Base-by-base conservation (phyloP, 2,113 vertebrate species). In the Lota lota region DNA sequence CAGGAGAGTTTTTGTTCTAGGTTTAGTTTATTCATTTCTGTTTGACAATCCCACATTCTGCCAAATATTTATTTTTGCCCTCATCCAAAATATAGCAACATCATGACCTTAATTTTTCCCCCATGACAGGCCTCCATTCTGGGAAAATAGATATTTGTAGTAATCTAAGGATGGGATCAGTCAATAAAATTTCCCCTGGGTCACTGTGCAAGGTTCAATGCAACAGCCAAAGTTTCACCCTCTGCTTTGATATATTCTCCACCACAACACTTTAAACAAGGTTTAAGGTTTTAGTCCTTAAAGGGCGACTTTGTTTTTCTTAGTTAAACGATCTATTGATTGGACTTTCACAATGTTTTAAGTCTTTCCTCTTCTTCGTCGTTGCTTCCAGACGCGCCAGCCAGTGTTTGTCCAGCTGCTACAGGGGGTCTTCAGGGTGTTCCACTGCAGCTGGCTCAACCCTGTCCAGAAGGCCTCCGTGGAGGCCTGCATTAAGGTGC, bases 401-500 rank as follows among this genome's bases (percentile, higher is more conserved):
- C 97, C 97, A 0, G 97, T 99, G 51, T 99, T 99, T 19, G 97
- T 99, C 0, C 97, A 99, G 74, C 86, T 99, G 73, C 89, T 99
- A 64, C 97, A 99, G 80, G 97, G 97, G 0, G 97, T 98, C 51
- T 99, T 99, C 87, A 87, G 97, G 60, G 96, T 99, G 0, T 99
- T 96, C 88, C 97, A 99, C 83, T 99, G 97, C 88, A 95, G 91
- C 88, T 99, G 97, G 97, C 88, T 99, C 1, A 84, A 92, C 83
- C 95, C 97, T 0, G 87, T 94, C 70, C 97, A 99, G 78, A 99
- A 99, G 79, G 97, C 95, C 0, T 97, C 97, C 0, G 97, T 99
- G 77, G 97, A 99, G 81, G 93, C 95, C 86, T 99, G 97, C 67
- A 99, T 99, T 73, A 95, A 97, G 63, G 96, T 99, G 20, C 93